phyloP scores from a whole-genome alignment of 2,797 vertebrate species.

The Monodelphis domestica region DNA sequence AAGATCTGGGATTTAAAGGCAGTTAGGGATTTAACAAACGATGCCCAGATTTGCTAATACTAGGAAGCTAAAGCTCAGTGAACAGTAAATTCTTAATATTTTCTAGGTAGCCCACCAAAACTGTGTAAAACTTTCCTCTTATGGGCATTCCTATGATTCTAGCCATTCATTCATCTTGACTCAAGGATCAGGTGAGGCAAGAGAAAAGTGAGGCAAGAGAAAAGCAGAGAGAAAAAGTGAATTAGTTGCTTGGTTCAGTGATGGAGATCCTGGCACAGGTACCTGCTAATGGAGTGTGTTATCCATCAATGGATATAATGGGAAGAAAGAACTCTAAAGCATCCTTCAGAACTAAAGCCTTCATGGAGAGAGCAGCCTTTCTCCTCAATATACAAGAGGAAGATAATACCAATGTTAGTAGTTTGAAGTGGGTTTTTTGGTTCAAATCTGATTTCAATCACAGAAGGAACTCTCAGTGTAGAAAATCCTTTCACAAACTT shows the following conservation, averaged over 20 bases:
- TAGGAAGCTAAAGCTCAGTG: background rate
- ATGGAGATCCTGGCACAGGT: background rate
- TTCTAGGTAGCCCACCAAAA: background rate
- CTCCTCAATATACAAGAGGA: background rate
- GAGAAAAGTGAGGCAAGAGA: background rate
- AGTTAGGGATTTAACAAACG: background rate
- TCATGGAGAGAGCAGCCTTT: background rate
- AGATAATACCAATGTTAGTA: background rate
- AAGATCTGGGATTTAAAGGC: background rate
- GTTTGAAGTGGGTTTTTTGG: background rate
- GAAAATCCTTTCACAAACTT: rapidly evolving
- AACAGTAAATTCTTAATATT: background rate
- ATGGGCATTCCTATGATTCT: background rate
- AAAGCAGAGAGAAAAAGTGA: background rate
- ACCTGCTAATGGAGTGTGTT: background rate
- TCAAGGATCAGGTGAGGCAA: background rate
- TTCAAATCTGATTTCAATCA: background rate
- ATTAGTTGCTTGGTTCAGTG: background rate
- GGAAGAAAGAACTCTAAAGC: background rate
- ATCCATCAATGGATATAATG: too few species aligned
- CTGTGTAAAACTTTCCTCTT: background rate
- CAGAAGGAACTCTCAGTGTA: background rate
- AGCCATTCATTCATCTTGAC: background rate
- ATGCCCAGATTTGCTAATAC: background rate
- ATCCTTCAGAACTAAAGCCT: background rate